phyloP scores from a whole-genome alignment of 2,888 invertebrate genomes.

The Tortrix viridana region DNA sequence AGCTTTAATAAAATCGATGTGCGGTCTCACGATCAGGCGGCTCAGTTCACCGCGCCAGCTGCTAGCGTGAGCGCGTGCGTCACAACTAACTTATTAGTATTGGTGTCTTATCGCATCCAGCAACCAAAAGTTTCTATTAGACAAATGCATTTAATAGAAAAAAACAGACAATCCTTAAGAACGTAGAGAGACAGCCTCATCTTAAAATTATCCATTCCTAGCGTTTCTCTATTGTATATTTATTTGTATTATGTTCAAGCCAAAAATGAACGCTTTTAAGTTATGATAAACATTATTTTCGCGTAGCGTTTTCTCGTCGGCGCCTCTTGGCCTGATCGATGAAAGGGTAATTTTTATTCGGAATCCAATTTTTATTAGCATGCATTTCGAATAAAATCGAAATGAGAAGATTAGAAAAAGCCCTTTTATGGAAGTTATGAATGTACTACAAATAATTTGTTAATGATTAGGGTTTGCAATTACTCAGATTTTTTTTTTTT shows the following conservation, averaged over 20 bases:
- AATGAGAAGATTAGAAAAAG: slow-evolving; percentile 29
- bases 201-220: slow-evolving; percentile 34
- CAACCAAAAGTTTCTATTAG: slow-evolving; percentile 1
- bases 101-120: slow-evolving; percentile 11
- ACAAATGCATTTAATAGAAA: not conserved
- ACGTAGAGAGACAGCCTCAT: slow-evolving; percentile 20
- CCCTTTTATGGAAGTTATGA: not conserved
- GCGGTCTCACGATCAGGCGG: not conserved
- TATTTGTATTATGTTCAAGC: slow-evolving; percentile 32
- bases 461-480: too few species aligned
- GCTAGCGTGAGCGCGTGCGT: not conserved
- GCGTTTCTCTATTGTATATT: slow-evolving; percentile 25
- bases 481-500: too few species aligned
- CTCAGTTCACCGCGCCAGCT: not conserved
- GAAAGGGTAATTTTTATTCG: not conserved
- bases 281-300: slow-evolving; percentile 7
- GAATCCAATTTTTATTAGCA: too few species aligned
- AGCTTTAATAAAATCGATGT: slow-evolving; percentile 31
- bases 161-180: slow-evolving; percentile 6
- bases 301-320: not conserved
- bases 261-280: slow-evolving; percentile 33
- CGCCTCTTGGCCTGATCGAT: slow-evolving; percentile 8
- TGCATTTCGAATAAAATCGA: not conserved
- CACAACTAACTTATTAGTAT: slow-evolving; percentile 20
- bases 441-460: not conserved